Base-by-base conservation (phyloP, 2,888 invertebrate genomes). In the Drosophila mimica region DNA sequence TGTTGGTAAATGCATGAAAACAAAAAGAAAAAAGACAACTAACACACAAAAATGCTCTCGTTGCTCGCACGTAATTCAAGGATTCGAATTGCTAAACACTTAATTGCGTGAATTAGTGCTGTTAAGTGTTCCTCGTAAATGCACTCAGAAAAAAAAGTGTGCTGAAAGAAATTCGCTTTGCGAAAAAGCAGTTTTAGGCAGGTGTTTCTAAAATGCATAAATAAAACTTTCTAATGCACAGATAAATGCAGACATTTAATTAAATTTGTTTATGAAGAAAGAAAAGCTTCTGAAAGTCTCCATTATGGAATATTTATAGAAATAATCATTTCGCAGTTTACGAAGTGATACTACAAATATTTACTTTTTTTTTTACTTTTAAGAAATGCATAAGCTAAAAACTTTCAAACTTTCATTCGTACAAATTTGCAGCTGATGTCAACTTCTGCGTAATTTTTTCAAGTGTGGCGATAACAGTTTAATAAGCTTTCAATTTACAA, bases 1-100 rank as follows among this genome's bases (percentile, higher is more conserved):
- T 68, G 73, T 77, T 73, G 81, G 48, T 68, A 81, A 82, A 73
- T 65, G 51, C 67, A 79, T 40, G 15, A 15, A 46, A 46, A 25
- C 46, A 15, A 15, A 25, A 53, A 33, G 40, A 60, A 49, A 68
- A 69, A 64, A 49, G 36, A 25, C 20, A 48, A 30, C 30, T 9
- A 25, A 25, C 46, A 15, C 25, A 25, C 7, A 15, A 46, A 62
- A 60, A 68, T 74, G 62, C 73, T 61, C 57, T 56, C 76, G 77
- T 56, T 76, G 77, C 61, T 46, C 70, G 75, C 57, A 46, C 70
- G 59, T 48, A 56, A 76, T 70, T 73, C 82, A 88, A 86, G 82
- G 68, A 87, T 86, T 68, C 59, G 61, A 49, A 49, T 28, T 49
- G 25, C 28, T 25, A 49, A 49, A 28, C 49, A 49, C 28, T 28